Base-by-base conservation (phyloP, 1,140 invertebrate species). In the Drosophila equinoxialis region DNA sequence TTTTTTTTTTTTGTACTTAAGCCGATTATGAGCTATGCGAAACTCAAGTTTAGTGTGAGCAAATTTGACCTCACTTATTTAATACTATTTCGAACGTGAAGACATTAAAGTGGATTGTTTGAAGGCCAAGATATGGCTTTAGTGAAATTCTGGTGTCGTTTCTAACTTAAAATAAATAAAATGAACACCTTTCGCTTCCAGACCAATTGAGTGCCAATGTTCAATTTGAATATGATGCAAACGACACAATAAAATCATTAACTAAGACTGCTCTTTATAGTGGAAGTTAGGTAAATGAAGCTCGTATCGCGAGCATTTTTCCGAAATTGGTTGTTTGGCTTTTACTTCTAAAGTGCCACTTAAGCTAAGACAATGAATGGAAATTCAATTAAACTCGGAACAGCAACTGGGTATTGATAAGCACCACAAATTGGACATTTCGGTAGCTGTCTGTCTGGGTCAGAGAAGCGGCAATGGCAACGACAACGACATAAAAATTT, bases 261-360 rank as follows among this genome's bases (percentile, higher is more conserved):
- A 68, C 65, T 23, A 68, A 57, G 17, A 11, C 8, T 51, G 17
- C 17, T 23, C 17, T 20, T 61, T 55, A 51, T 66, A 64, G 58
- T 54, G 14, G 20, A 55, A 65, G 55, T 74, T 69, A 54, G 58
- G 35, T 30, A 77, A 70, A 8, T 66, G 69, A 48, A 48, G 20
- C n/a, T 37, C 69, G 64, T 77, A 81, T 81, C 69, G 69, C 20
- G 23, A 60, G 65, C 51, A 39, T 17, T 59, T 51, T 20, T 33
- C 23, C 39, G 6, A 41, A 42, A 62, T 41, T 45, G 54, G 65
- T 14, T 60, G 60, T 63, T 59, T 45, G 78, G 62, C 75, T 64
- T 82, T 82, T 39, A 30, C 11, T 39, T 39, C 37, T 11, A 39
- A 65, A 82, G 79, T 82, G 75, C 61, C 75, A 82, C 71, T 82